phyloP scores from a whole-genome alignment of 1,140 invertebrate species.

The Steinernema khuongi region DNA sequence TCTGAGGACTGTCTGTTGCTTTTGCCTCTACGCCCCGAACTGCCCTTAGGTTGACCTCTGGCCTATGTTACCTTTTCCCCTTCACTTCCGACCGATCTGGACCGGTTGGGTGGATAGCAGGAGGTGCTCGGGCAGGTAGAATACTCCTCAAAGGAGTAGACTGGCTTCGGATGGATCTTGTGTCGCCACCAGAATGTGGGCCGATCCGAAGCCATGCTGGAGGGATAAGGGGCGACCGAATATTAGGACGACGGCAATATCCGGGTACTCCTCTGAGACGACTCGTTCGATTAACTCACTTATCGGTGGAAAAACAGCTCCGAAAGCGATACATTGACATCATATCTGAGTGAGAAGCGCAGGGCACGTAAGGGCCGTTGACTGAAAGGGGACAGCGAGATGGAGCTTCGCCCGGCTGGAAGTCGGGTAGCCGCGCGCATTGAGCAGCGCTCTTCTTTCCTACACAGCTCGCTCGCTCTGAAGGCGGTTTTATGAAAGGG shows the following conservation, averaged over 20 bases:
- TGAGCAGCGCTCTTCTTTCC: too few relatives aligned
- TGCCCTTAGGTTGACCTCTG: conserved; percentile 7
- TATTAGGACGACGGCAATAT: not conserved
- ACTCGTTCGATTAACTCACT: conserved; percentile 11
- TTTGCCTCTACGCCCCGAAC: conserved; percentile 4
- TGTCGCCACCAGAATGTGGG: conserved; percentile 35
- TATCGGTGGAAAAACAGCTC: conserved; percentile 15
- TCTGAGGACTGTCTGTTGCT: not conserved
- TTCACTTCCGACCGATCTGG: conserved; percentile 9
- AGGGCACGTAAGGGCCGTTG: not conserved
- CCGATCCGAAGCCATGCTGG: conserved; percentile 8
- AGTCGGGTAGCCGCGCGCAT: too few relatives aligned
- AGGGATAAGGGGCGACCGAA: not conserved
- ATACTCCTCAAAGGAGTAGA: conserved; percentile 9
- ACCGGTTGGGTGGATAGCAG: not conserved
- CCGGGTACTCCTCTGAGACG: not conserved
- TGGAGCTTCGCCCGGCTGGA: not conserved
- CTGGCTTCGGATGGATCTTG: conserved; percentile 22
- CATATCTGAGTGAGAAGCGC: not conserved
- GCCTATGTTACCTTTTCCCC: conserved; percentile 25
- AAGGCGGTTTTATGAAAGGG: conserved; percentile 2
- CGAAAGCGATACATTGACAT: not conserved
- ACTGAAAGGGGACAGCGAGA: not conserved
- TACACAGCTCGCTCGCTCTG: too few relatives aligned
- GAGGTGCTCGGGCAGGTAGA: not conserved